A percentile compares a stretch with the other conserved stretches of the same genome.
phyloP scores from a whole-genome alignment of 2,888 invertebrate genomes.

The Dexiosoma caninum region DNA sequence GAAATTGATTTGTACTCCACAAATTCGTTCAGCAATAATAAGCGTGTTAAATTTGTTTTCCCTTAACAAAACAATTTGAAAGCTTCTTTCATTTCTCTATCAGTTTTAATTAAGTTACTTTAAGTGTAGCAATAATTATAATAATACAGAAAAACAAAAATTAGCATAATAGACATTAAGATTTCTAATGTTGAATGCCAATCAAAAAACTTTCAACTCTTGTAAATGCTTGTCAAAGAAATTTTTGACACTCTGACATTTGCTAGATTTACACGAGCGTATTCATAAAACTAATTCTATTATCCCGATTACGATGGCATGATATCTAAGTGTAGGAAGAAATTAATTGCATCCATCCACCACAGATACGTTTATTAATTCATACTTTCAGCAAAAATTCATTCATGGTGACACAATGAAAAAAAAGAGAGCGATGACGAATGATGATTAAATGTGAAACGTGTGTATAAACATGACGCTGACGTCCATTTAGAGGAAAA shows the following conservation, averaged over 20 bases:
- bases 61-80: too few species aligned
- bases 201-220: conserved; percentile 68
- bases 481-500: conserved; percentile 39
- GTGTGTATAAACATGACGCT: conserved; percentile 29
- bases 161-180: conserved; percentile 72
- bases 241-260: conserved; percentile 66
- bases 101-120: conserved; percentile 46
- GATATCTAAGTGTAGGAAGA: background rate
- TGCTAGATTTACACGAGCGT: conserved; percentile 32
- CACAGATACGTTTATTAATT: conserved; percentile 38
- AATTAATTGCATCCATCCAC: conserved; percentile 27
- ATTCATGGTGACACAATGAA: conserved; percentile 48
- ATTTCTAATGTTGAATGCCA: conserved; percentile 72
- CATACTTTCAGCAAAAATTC: conserved; percentile 44
- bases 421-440: conserved; percentile 31
- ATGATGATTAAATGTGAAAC: conserved; percentile 49
- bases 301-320: background rate
- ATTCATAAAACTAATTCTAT: background rate
- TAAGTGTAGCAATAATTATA: background rate
- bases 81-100: background rate
- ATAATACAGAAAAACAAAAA: conserved; percentile 23
- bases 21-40: too few species aligned
- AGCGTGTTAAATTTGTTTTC: too few species aligned
- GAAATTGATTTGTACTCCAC: too few species aligned
- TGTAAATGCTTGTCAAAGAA: conserved; percentile 60